Evolutionary conservation across 30 jellyfish, hydroid and myxozoan genomes (phyloP), one percentile per base, ranked within the genome.

Genomic region (Catostylus mosaicus): DNA sequence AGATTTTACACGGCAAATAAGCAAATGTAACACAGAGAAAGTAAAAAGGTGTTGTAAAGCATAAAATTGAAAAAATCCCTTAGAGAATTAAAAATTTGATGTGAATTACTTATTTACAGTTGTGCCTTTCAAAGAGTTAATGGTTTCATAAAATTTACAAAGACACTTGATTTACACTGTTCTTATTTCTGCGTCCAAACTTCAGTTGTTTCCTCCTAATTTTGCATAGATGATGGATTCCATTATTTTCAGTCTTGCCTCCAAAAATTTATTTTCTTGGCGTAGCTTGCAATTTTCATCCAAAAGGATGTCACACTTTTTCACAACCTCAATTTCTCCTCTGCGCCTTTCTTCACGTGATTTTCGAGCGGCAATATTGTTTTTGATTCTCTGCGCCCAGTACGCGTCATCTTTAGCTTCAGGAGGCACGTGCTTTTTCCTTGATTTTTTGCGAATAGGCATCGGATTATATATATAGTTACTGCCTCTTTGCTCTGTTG

Each of bases 341-440:
- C 79, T 88, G 45, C 97, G 84, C 31, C 97, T 56, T 48, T 73
- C 89, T 45, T 88, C 97, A 5, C 97, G 89, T 20, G 97, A 78
- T 35, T 66, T 88, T 35, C 89, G 87, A 59, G 97, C 97, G 19
- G 97, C 87, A 20, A 88, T 71, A 33, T 88, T 88, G 59, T 88
- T 88, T 51, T 80, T 78, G 9, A 88, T 67, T 45, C 97, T 37
- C 73, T 78, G 89, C 50, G 54, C 48, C 97, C 97, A 88, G 80
- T 88, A 88, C 9, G 43, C 81, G 56, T 61, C 73, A 43, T 85
- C 89, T 56, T 88, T 88, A 19, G 82, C 78, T 19, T 72, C 93
- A 3, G 57, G 74, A 0, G 89, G 89, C 20, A 88, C 97, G 50
- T 56, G 75, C 35, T 81, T 88, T 69, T 86, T 88, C 27, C 36